phyloP scores from a whole-genome alignment of 2,113 vertebrate genomes.

The Oryzias javanicus region DNA sequence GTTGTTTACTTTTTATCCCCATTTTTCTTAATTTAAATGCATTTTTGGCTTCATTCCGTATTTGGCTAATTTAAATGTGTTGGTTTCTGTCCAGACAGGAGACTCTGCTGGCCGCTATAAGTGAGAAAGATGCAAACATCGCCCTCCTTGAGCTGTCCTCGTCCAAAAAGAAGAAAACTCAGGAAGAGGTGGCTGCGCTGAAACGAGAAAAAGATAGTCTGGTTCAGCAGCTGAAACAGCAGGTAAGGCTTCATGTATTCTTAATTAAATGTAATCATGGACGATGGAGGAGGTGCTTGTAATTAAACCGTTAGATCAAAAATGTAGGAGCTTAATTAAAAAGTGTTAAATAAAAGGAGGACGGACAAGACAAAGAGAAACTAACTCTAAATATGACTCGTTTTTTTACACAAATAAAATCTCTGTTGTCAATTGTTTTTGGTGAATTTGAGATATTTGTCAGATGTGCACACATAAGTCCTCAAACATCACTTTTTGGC shows the following conservation, averaged over 20 bases:
- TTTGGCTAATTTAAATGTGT: background rate
- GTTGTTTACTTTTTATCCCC: background rate
- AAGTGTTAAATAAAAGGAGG: background rate
- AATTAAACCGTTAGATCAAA: background rate
- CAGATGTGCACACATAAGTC: constrained; percentile 20
- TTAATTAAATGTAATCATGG: too few relatives aligned
- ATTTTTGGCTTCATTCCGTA: background rate
- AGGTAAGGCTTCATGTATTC: constrained; percentile 73
- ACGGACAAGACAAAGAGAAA: constrained; percentile 42
- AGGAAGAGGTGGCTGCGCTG: constrained; percentile 92
- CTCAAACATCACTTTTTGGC: constrained; percentile 6
- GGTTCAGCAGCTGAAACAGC: constrained; percentile 96
- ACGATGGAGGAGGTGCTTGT: background rate
- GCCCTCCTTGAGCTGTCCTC: constrained; percentile 95
- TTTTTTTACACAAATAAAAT: constrained; percentile 34
- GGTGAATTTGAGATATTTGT: constrained; percentile 38
- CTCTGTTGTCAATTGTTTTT: constrained; percentile 38
- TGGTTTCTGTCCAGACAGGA: constrained; percentile 83
- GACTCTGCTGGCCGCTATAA: constrained; percentile 96
- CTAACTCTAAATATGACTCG: constrained; percentile 67
- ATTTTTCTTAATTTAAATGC: background rate
- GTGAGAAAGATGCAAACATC: constrained; percentile 98
- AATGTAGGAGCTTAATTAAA: constrained; percentile 6
- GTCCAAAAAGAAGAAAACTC: constrained; percentile 97
- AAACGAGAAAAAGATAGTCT: constrained; percentile 95